A percentile compares a stretch with the other conserved stretches of the same genome.
Evolutionary conservation across 2,888 invertebrate species (phyloP).

Genomic region (Lacanobia wlatinum): DNA sequence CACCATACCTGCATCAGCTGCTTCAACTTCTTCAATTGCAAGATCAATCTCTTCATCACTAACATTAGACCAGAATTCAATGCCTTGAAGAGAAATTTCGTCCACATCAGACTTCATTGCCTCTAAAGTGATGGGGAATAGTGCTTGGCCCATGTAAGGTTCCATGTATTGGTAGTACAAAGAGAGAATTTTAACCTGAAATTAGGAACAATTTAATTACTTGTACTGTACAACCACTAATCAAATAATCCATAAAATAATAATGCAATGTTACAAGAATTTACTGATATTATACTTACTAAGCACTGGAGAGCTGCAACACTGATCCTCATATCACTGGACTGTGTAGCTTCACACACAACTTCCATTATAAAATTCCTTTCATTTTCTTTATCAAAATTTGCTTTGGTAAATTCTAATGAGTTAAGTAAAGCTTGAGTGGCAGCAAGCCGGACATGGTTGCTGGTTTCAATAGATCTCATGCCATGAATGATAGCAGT

Average conservation of each 20-base stretch:
- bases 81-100: slow-evolving; percentile 99
- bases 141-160: slow-evolving; percentile 99
- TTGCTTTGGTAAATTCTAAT: slow-evolving; percentile 99
- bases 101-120: slow-evolving; percentile 99
- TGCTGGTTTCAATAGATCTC: slow-evolving; percentile 98
- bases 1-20: slow-evolving; percentile 93
- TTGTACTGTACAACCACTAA: not conserved
- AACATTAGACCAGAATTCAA: slow-evolving; percentile 99
- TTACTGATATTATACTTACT: slow-evolving; percentile 86
- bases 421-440: slow-evolving; percentile 99
- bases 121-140: slow-evolving; percentile 99
- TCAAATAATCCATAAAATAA: not conserved
- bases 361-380: slow-evolving; percentile 99
- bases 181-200: slow-evolving; percentile 96
- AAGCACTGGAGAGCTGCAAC: slow-evolving; percentile 99
- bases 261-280: not conserved
- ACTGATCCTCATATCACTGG: slow-evolving; percentile 96
- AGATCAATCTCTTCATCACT: slow-evolving; percentile 99
- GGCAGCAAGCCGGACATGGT: slow-evolving; percentile 98
- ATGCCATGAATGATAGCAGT: slow-evolving; percentile 99
- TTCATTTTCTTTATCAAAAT: slow-evolving; percentile 99
- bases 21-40: slow-evolving; percentile 98
- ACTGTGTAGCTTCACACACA: slow-evolving; percentile 99
- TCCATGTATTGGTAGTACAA: slow-evolving; percentile 99
- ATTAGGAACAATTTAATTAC: slow-evolving; percentile 15